phyloP scores from a whole-genome alignment of 1,140 invertebrate species.

The Caenorhabditis latens region DNA sequence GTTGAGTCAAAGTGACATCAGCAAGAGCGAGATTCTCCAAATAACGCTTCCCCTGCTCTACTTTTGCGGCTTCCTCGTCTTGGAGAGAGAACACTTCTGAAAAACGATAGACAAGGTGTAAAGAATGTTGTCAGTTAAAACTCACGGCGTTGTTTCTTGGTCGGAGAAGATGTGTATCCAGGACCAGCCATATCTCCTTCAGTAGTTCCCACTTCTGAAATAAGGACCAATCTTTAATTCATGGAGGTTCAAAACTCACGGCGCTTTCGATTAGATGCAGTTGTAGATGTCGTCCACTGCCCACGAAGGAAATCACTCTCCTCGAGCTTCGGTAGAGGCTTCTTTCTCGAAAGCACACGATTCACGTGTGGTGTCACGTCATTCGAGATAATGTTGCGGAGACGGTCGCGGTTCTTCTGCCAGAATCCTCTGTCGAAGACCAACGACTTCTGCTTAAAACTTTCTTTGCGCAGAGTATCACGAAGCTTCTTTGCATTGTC shows the following conservation, averaged over 20 bases:
- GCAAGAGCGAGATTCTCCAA: background rate
- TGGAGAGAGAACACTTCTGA: background rate
- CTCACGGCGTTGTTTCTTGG: too few species aligned
- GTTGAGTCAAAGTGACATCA: background rate
- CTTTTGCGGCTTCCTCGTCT: background rate
- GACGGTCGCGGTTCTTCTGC: slow-evolving; percentile 18
- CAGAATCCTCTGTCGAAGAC: slow-evolving; percentile 46
- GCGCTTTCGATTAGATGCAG: slow-evolving; percentile 6
- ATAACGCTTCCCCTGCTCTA: background rate
- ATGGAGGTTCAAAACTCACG: background rate
- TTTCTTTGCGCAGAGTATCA: slow-evolving; percentile 58
- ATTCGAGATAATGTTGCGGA: background rate
- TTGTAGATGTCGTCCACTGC: slow-evolving; percentile 18
- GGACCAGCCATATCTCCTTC: too few species aligned
- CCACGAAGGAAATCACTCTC: slow-evolving; percentile 29
- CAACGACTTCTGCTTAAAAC: slow-evolving; percentile 13
- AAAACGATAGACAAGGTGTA: background rate
- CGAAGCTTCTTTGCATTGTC: slow-evolving; percentile 55
- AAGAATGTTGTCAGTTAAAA: too few species aligned
- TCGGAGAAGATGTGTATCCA: too few species aligned
- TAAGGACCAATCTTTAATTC: background rate
- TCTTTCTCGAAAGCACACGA: slow-evolving; percentile 24
- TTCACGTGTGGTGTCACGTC: background rate
- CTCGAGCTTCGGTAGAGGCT: background rate
- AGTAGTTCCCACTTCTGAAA: background rate